Evolutionary conservation across 37 sponge, comb jelly and placozoan genomes (phyloP), one percentile per base, ranked within the genome.

Genomic region (Dysidea cf. avara): DNA sequence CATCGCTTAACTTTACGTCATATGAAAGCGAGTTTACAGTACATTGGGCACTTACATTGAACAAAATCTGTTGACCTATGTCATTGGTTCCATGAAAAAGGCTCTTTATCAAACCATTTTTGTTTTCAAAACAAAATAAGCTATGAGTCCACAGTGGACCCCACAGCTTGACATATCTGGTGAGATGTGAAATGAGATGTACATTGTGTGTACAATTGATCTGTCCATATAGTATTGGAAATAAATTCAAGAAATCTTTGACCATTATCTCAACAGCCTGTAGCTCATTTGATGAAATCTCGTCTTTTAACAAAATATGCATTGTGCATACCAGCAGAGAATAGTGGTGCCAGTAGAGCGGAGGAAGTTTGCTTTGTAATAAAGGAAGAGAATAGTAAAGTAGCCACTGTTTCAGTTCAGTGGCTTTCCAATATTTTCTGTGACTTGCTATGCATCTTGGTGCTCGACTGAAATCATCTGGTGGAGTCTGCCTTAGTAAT

Each of bases 21-120:
- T 24, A 25, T 4, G 31, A 32, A 24, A 69, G 24, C 58, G 31
- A 32, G 26, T 75, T 61, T 47, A 75, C 20, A 16, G 75, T 75
- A 7, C 0, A 28, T 16, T 22, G 13, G 37, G 61, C 64, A 75
- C 58, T 46, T 22, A 63, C 28, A 30, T 61, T 64, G 52, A 66
- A 77, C 0, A 53, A 35, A 24, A 77, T 33, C 28, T 78, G 79
- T 13, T 78, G 37, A 14, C 36, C 71, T 22, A 79, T 39, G 37
- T 62, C 35, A 61, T 24, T n/a, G 17, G 32, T 68, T 17, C 47
- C 16, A 40, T 69, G 70, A 28, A 49, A 25, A 12, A 26, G 25
- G 1, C 22, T 50, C 30, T 50, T 69, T 28, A 69, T 11, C 24
- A 35, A 28, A 1, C 70, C 70, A 50, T 69, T 69, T 50, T 51